A percentile compares a stretch with the other conserved stretches of the same genome.
Evolutionary conservation across 2,888 invertebrate genomes (phyloP).

Genomic region (Brachypalpus laphriformis): DNA sequence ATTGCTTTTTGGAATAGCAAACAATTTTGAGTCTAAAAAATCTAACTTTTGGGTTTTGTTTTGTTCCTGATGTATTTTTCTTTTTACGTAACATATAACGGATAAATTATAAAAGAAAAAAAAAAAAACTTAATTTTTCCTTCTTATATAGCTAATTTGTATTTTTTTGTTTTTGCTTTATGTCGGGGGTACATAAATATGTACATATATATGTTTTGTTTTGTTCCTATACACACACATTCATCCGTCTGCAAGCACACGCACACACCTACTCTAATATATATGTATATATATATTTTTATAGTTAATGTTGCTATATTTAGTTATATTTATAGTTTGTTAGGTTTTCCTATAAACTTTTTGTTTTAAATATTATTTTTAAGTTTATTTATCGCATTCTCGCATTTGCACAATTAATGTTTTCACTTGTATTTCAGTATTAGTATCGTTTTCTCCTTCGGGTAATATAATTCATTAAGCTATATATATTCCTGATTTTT

Average conservation of each 20-base stretch:
- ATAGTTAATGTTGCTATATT: slow-evolving; percentile 43
- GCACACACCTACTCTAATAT: slow-evolving; percentile 11
- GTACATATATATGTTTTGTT: slow-evolving; percentile 13
- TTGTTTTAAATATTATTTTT: slow-evolving; percentile 18
- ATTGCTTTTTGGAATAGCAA: slow-evolving; percentile 20
- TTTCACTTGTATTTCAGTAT: slow-evolving; percentile 20
- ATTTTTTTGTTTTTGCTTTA: slow-evolving; percentile 4
- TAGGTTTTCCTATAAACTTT: slow-evolving; percentile 11
- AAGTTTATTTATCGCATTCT: slow-evolving; percentile 23
- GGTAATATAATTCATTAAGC: slow-evolving; percentile 19
- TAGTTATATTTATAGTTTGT: slow-evolving; percentile 17
- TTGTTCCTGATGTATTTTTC: not conserved
- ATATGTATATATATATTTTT: slow-evolving; percentile 15
- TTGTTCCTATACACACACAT: slow-evolving; percentile 32
- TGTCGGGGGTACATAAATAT: slow-evolving; percentile 20
- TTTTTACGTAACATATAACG: slow-evolving; percentile 8
- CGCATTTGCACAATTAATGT: slow-evolving; percentile 20
- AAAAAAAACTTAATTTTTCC: slow-evolving; percentile 28
- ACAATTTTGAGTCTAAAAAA: not conserved
- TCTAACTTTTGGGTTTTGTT: not conserved
- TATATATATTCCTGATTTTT: slow-evolving; percentile 30
- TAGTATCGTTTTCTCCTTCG: slow-evolving; percentile 17
- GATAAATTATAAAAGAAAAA: slow-evolving; percentile 27
- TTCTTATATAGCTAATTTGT: slow-evolving; percentile 54
- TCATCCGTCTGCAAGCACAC: slow-evolving; percentile 25